These are phyloP conservation scores for Lysandra bellargus DNA, from an alignment of 2,888 invertebrate genomes.

Conservation along the genomic window DNA sequence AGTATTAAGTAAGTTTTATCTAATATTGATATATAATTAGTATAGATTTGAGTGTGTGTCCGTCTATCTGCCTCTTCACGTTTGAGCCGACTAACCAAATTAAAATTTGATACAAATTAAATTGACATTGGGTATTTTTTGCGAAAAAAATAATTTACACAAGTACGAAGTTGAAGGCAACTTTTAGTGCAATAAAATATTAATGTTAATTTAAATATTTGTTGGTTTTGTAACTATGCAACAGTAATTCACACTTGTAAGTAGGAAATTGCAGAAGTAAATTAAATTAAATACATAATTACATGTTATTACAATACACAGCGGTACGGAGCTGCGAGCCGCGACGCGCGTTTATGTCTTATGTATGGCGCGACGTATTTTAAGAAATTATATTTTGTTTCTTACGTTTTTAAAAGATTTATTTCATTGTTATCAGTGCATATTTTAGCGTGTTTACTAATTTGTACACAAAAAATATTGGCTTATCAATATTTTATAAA, in stretches of 20 bases:
- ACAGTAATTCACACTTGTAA: neutral
- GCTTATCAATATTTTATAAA: too few species aligned
- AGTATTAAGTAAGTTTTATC: too few species aligned
- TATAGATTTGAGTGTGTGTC: too few species aligned
- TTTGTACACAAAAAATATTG: too few species aligned
- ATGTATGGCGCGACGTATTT: neutral
- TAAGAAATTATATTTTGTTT: neutral
- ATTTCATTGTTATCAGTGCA: too few species aligned
- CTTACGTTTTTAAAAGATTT: too few species aligned
- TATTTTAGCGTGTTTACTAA: too few species aligned
- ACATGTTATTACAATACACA: neutral
- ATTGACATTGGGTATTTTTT: neutral
- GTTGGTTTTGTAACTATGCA: neutral
- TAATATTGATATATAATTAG: too few species aligned
- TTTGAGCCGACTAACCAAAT: too few species aligned
- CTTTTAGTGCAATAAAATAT: neutral
- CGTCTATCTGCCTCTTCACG: too few species aligned
- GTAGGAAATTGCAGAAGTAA: slow-evolving; percentile 2
- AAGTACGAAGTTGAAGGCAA: neutral
- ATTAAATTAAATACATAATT: slow-evolving; percentile 6
- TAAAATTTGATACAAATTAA: neutral
- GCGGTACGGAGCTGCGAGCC: neutral
- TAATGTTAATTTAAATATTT: neutral
- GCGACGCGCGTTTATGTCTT: neutral
- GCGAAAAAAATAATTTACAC: neutral